These are phyloP conservation scores for Eugnorisma glareosa DNA, from an alignment of 2,888 invertebrate genomes.

Conservation along the genomic window DNA sequence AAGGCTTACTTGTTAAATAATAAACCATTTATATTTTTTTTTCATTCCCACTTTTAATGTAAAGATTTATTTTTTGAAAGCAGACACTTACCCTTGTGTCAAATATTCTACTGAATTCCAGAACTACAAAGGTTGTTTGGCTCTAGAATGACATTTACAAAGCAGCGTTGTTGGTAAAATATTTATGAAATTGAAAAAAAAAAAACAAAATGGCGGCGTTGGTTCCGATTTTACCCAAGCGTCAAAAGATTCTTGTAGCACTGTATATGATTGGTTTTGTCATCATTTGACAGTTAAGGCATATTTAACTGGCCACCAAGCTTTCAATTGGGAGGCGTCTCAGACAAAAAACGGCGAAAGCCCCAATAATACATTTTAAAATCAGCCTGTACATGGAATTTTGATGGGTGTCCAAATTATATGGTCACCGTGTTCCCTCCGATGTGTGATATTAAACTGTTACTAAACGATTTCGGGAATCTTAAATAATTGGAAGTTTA, in stretches of 20 bases:
- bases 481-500: conserved; percentile 47
- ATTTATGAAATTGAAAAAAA: background rate
- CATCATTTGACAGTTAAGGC: background rate
- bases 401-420: conserved; percentile 57
- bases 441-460: conserved; percentile 62
- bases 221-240: background rate
- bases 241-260: no score
- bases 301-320: background rate
- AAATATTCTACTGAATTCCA: background rate
- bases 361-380: background rate
- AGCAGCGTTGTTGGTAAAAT: background rate
- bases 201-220: background rate
- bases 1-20: no score
- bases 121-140: background rate
- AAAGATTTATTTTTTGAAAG: no score
- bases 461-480: conserved; percentile 65
- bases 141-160: background rate
- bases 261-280: background rate
- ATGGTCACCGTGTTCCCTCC: conserved; percentile 34
- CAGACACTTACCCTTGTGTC: background rate
- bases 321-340: conserved; percentile 14
- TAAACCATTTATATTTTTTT: no score
- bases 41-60: no score
- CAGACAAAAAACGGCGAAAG: background rate
- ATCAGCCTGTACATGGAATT: conserved; percentile 56